Percentiles rank a stretch among this genome's conserved stretches.
Conservation (phyloP, 2,113 vertebrate genomes). For the Blennius ocellaris region DNA sequence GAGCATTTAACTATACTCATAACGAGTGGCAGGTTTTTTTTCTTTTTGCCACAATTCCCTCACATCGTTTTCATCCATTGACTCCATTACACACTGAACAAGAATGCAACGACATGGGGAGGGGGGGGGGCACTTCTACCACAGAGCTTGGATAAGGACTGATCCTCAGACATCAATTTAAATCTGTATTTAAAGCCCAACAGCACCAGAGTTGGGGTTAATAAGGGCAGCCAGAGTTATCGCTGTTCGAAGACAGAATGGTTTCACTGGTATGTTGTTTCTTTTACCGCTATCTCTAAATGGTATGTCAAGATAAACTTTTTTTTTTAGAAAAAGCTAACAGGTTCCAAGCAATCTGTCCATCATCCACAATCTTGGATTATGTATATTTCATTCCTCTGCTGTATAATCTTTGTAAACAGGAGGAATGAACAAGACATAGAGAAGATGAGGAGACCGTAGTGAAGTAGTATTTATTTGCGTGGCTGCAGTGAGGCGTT, state of each 20-base stretch:
- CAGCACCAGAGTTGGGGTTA: conserved; percentile 32
- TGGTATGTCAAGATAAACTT: conserved; percentile 41
- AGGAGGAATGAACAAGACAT: neutral
- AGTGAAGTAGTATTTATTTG: neutral
- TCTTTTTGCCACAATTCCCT: conserved; percentile 51
- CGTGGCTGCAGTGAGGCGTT: conserved; percentile 22
- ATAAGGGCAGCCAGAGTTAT: conserved; percentile 34
- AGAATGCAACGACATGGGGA: conserved; percentile 66
- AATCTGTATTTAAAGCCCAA: conserved; percentile 42
- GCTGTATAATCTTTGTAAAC: neutral
- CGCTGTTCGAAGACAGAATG: conserved; percentile 34
- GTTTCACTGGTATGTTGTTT: conserved; percentile 29
- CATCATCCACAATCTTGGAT: too few species aligned
- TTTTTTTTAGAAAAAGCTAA: too few species aligned
- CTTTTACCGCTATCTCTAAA: conserved; percentile 31
- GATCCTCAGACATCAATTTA: conserved; percentile 23
- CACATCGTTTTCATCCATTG: conserved; percentile 48
- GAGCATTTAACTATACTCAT: conserved; percentile 53
- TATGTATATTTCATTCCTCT: too few species aligned
- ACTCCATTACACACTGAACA: conserved; percentile 68
- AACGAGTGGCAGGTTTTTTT: conserved; percentile 43
- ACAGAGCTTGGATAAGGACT: conserved; percentile 41
- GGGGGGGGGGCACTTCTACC: conserved; percentile 57
- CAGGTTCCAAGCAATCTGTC: too few species aligned
- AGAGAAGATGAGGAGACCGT: neutral